A percentile compares a stretch with the other conserved stretches of the same genome.
Evolutionary conservation across 2,888 invertebrate genomes (phyloP).

Genomic region (Dorcus parallelipipedus): DNA sequence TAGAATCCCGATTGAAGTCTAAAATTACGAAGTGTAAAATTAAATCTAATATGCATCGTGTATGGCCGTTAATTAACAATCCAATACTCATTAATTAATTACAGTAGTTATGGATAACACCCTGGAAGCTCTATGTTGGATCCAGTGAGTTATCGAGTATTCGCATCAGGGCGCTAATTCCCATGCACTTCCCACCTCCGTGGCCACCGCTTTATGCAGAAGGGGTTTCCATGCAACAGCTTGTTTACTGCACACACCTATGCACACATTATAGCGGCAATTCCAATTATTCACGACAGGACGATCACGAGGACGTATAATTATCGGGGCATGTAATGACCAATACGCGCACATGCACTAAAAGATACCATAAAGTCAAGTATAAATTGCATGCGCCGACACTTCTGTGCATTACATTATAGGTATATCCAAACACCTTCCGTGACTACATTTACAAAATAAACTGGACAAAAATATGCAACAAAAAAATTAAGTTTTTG

Average conservation of each 20-base stretch:
- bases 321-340: slow-evolving; percentile 20
- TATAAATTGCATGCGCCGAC: no score
- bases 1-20: neutral
- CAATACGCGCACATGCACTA: slow-evolving; percentile 16
- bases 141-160: slow-evolving; percentile 16
- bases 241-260: slow-evolving; percentile 42
- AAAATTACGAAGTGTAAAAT: slow-evolving; percentile 1
- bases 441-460: neutral
- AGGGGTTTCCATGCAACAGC: slow-evolving; percentile 45
- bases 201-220: slow-evolving; percentile 13
- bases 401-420: no score
- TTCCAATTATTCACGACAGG: slow-evolving; percentile 24
- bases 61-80: slow-evolving; percentile 19
- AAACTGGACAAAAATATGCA: no score
- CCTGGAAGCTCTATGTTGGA: slow-evolving; percentile 8
- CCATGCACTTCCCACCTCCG: slow-evolving; percentile 25
- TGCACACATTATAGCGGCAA: slow-evolving; percentile 24
- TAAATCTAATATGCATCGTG: slow-evolving; percentile 3
- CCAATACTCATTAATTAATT: slow-evolving; percentile 23
- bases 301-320: slow-evolving; percentile 20
- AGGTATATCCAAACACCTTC: no score
- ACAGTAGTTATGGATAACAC: slow-evolving; percentile 19
- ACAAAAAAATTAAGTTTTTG: no score
- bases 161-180: slow-evolving; percentile 31
- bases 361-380: neutral